A percentile compares a stretch with the other conserved stretches of the same genome.
These are phyloP conservation scores for Leptopilina boulardi DNA, from an alignment of 1,140 invertebrate genomes.

Conservation along the genomic window DNA sequence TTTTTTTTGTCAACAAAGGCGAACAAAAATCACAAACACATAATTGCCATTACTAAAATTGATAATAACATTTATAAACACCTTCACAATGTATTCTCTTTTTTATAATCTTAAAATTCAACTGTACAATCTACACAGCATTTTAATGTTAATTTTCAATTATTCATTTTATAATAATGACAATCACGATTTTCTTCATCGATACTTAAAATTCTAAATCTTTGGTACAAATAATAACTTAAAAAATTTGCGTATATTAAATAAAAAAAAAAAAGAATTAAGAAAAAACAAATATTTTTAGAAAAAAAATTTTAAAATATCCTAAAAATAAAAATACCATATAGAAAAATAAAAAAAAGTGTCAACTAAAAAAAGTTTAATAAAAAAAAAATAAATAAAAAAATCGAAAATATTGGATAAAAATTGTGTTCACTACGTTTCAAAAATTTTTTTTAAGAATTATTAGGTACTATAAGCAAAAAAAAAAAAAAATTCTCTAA, in stretches of 20 bases:
- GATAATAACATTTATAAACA: background rate
- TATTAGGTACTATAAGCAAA: background rate
- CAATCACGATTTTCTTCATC: background rate
- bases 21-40: too few relatives aligned
- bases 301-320: too few relatives aligned
- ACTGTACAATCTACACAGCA: background rate
- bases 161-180: background rate
- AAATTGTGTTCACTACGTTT: background rate
- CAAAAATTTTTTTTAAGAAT: background rate
- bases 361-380: too few relatives aligned
- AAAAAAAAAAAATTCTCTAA: constrained; percentile 6
- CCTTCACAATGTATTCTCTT: background rate
- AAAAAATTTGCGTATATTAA: background rate
- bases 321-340: too few relatives aligned
- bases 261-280: background rate
- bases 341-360: too few relatives aligned
- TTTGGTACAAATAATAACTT: background rate
- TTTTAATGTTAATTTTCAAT: background rate
- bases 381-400: background rate
- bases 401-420: too few relatives aligned
- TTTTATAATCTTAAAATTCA: background rate
- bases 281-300: too few relatives aligned
- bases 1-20: too few relatives aligned
- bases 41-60: background rate
- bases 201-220: background rate